phyloP scores from a whole-genome alignment of 1,140 invertebrate genomes.

The Fragariocoptes setiger region DNA sequence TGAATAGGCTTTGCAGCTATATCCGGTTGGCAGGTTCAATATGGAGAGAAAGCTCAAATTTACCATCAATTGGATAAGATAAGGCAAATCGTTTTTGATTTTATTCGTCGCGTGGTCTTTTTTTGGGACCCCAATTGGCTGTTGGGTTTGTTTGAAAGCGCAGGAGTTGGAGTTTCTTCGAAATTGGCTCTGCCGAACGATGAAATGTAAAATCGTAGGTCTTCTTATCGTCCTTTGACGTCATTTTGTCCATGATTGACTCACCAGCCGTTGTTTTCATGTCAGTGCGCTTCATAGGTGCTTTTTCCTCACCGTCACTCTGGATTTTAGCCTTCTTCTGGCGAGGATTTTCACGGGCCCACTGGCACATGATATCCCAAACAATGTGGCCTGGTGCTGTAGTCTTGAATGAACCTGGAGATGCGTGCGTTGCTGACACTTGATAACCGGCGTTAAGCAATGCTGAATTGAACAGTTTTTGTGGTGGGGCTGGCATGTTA shows the following conservation, averaged over 20 bases:
- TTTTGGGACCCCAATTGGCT: constrained; percentile 56
- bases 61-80: too few species aligned
- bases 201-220: constrained; percentile 25
- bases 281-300: constrained; percentile 2
- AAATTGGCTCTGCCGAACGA: constrained; percentile 39
- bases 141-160: constrained; percentile 60
- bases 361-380: constrained; percentile 68
- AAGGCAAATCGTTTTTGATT: too few species aligned
- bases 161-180: constrained; percentile 32
- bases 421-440: constrained; percentile 68
- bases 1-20: too few species aligned
- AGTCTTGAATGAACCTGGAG: constrained; percentile 63
- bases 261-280: constrained; percentile 21
- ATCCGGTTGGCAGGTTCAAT: too few species aligned
- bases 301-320: constrained; percentile 5
- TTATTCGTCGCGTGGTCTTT: background rate
- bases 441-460: constrained; percentile 65
- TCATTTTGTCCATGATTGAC: background rate
- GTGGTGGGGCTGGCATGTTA: constrained; percentile 20
- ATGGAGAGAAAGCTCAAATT: too few species aligned
- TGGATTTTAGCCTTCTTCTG: constrained; percentile 3
- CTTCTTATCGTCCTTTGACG: too few species aligned
- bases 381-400: constrained; percentile 49
- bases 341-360: constrained; percentile 23
- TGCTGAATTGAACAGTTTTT: constrained; percentile 43